Base-by-base conservation (phyloP, 1,140 invertebrate species). In the Drosophila neocordata region DNA sequence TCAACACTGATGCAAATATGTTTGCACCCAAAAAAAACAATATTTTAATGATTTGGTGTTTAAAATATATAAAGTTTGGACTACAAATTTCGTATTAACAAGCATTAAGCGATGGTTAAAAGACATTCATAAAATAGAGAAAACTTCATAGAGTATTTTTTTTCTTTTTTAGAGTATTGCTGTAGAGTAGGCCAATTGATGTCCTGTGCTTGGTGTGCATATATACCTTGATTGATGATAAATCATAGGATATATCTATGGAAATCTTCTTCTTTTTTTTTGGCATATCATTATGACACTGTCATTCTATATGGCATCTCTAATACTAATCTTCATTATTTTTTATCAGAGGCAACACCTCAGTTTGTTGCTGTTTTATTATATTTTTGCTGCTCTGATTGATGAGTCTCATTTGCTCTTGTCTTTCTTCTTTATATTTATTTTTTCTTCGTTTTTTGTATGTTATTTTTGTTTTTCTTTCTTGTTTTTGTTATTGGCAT, bases 201-300 rank as follows among this genome's bases (percentile, higher is more conserved):
- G n/a, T n/a, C n/a, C n/a, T n/a, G n/a, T n/a, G n/a, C n/a, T n/a
- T n/a, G n/a, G n/a, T n/a, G n/a, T n/a, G n/a, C n/a, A n/a, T n/a
- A n/a, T n/a, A 48, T 48, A 48, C 41, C 41, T 48, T 48, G n/a
- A 11, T 4, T 15, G 41, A 3, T 48, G 9, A 48, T 6, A 48
- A 48, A 48, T 48, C 41, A 48, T 38, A 70, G 63, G 38, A 53
- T 52, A 73, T 37, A 60, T 44, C 65, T 74, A 61, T 55, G 66
- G 27, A 13, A 51, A 66, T 41, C n/a, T n/a, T n/a, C n/a, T 27
- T 24, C 4, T 1, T 24, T 24, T 1, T 31, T 31, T 31, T 37
- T 41, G 52, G 62, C 55, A 71, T 20, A 20, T 69, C 64, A 75
- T 75, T 41, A 75, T 75, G 64, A 69, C 72, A 68, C 56, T 76